phyloP scores from a whole-genome alignment of 2,888 invertebrate species.

The Calephelis perditalis region DNA sequence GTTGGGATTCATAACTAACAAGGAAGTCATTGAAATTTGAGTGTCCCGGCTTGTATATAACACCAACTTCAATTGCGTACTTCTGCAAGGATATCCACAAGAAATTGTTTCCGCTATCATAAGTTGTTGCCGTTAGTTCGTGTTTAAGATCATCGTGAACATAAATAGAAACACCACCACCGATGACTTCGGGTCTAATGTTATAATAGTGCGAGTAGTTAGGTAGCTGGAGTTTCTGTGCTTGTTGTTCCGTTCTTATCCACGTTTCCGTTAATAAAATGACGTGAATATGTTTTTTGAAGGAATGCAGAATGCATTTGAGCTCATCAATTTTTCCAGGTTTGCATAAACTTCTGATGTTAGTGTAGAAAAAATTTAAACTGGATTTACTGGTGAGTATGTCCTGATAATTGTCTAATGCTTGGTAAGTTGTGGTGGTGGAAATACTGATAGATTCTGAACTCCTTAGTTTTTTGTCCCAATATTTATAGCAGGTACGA shows the following conservation, averaged over 20 bases:
- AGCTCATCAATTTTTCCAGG: slow-evolving; percentile 20
- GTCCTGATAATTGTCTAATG: slow-evolving; percentile 24
- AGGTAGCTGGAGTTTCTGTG: slow-evolving; percentile 8
- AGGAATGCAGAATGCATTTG: slow-evolving; percentile 24
- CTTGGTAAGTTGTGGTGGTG: slow-evolving; percentile 16
- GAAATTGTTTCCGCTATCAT: not conserved
- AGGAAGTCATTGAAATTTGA: slow-evolving; percentile 10
- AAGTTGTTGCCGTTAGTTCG: slow-evolving; percentile 13
- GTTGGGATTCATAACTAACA: slow-evolving; percentile 6
- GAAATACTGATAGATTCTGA: slow-evolving; percentile 4
- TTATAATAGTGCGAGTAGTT: slow-evolving; percentile 20
- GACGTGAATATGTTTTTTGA: slow-evolving; percentile 21
- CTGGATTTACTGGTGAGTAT: slow-evolving; percentile 19
- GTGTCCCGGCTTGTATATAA: slow-evolving; percentile 17
- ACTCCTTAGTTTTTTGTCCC: not conserved
- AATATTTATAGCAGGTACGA: slow-evolving; percentile 4
- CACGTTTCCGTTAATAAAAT: slow-evolving; percentile 22
- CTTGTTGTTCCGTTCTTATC: slow-evolving; percentile 15
- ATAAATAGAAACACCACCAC: slow-evolving; percentile 20
- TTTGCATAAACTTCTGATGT: slow-evolving; percentile 26
- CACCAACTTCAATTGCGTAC: slow-evolving; percentile 3
- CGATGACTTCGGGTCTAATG: slow-evolving; percentile 12
- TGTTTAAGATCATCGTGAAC: slow-evolving; percentile 17
- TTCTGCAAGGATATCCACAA: not conserved
- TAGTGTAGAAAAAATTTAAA: slow-evolving; percentile 23